Evolutionary conservation across 2,113 vertebrate species (phyloP).

Genomic region (Cebus imitator): DNA sequence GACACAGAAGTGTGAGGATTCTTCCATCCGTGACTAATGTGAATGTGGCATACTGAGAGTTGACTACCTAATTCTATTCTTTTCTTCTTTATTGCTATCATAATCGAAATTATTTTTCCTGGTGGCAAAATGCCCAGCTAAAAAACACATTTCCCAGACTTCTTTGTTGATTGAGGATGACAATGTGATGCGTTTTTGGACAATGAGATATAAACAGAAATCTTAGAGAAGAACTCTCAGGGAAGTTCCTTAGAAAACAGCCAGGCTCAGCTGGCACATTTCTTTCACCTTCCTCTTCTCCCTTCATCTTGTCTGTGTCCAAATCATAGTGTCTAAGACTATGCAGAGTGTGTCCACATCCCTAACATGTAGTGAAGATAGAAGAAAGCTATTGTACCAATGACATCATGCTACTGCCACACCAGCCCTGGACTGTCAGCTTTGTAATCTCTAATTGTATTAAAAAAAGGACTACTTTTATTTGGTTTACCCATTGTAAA

Average conservation of each 20-base stretch:
- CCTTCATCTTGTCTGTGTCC: not conserved
- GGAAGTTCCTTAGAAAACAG: not conserved
- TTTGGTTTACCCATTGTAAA: not conserved
- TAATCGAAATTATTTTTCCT: constrained; percentile 25
- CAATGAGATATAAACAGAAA: not conserved
- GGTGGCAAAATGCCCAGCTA: not conserved
- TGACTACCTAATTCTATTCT: not conserved
- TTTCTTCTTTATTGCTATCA: not conserved
- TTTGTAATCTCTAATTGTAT: not conserved
- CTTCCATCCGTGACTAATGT: not conserved
- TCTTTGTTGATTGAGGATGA: not conserved
- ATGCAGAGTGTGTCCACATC: not conserved
- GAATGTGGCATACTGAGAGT: not conserved
- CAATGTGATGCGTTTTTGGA: not conserved
- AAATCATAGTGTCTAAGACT: not conserved
- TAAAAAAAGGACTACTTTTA: not conserved
- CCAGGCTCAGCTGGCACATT: not conserved
- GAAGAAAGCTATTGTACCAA: not conserved
- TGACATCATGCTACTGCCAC: not conserved
- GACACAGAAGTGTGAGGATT: not conserved
- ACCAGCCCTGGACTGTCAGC: not conserved
- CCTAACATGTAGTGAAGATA: not conserved
- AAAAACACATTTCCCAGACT: not conserved
- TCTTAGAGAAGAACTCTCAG: not conserved
- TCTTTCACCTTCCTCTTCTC: not conserved